These are phyloP conservation scores for Brachylomia viminalis DNA, from an alignment of 2,888 invertebrate genomes.

Conservation along the genomic window DNA sequence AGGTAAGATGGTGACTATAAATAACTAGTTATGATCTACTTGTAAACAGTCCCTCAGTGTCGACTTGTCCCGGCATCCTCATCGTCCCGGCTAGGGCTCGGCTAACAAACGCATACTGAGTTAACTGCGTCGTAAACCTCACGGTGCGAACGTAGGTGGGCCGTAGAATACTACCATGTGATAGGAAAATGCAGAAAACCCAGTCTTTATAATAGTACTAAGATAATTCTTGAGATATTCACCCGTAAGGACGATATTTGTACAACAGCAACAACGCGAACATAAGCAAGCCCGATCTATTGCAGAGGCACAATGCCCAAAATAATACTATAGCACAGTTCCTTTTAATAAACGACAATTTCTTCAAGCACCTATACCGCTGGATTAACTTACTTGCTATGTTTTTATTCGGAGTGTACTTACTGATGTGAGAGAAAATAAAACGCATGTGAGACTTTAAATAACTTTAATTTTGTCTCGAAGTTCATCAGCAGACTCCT, in stretches of 20 bases:
- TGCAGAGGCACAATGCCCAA: neutral
- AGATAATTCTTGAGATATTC: neutral
- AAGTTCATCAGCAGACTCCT: neutral
- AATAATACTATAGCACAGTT: neutral
- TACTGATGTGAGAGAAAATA: neutral
- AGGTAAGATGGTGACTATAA: conserved; percentile 1
- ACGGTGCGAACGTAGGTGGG: conserved; percentile 37
- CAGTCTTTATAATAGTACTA: neutral
- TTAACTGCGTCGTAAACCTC: conserved; percentile 52
- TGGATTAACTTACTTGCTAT: neutral
- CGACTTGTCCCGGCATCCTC: conserved; percentile 28
- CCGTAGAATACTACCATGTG: neutral
- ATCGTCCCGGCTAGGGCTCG: neutral
- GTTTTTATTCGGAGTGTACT: neutral
- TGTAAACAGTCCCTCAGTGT: conserved; percentile 18
- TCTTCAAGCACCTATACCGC: neutral
- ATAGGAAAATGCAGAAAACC: conserved; percentile 10
- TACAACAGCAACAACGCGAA: neutral
- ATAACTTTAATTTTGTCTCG: neutral
- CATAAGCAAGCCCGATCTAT: neutral
- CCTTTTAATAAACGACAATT: neutral
- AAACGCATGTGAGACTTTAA: neutral
- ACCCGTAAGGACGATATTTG: neutral
- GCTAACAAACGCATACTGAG: conserved; percentile 24
- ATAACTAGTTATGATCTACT: conserved; percentile 38